phyloP scores from a whole-genome alignment of 2,797 vertebrate genomes.

The Aeoliscus strigatus region DNA sequence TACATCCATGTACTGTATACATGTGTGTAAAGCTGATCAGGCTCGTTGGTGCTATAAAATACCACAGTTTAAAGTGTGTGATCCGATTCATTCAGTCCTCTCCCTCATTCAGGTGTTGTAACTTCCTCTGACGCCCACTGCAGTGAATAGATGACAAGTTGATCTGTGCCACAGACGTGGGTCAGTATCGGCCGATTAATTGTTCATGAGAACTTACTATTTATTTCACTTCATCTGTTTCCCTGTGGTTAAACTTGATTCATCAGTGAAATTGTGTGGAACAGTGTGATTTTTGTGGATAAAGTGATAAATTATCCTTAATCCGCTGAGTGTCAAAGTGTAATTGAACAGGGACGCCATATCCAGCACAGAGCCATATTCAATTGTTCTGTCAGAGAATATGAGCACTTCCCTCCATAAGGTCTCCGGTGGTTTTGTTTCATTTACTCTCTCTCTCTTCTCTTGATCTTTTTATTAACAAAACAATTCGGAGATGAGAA shows the following conservation, averaged over 20 bases:
- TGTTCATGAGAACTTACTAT: too few relatives aligned
- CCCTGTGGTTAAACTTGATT: conserved; percentile 9
- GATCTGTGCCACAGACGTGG: too few relatives aligned
- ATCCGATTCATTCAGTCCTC: conserved; percentile 4
- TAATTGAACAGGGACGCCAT: conserved; percentile 59
- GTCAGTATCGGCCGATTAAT: too few relatives aligned
- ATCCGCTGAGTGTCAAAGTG: conserved; percentile 42
- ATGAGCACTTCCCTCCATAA: conserved; percentile 45
- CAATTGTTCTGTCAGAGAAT: conserved; percentile 58
- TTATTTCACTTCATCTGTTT: conserved; percentile 30
- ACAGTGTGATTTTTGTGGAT: conserved; percentile 32
- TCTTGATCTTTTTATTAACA: conserved; percentile 51
- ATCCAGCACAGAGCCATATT: conserved; percentile 39
- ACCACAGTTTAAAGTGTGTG: neutral
- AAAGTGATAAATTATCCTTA: conserved; percentile 46
- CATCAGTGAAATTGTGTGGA: conserved; percentile 37
- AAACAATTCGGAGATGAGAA: conserved; percentile 40
- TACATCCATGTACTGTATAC: neutral
- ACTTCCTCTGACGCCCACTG: neutral
- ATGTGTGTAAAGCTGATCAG: neutral
- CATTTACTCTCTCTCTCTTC: conserved; percentile 46
- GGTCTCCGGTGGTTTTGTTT: conserved; percentile 63
- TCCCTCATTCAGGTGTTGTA: neutral
- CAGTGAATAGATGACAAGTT: conserved; percentile 3
- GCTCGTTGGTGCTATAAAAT: neutral